Percentiles rank a stretch among this genome's conserved stretches.
These are phyloP conservation scores for Gallinago media DNA, from an alignment of 2,113 vertebrate species.

Conservation along the genomic window DNA sequence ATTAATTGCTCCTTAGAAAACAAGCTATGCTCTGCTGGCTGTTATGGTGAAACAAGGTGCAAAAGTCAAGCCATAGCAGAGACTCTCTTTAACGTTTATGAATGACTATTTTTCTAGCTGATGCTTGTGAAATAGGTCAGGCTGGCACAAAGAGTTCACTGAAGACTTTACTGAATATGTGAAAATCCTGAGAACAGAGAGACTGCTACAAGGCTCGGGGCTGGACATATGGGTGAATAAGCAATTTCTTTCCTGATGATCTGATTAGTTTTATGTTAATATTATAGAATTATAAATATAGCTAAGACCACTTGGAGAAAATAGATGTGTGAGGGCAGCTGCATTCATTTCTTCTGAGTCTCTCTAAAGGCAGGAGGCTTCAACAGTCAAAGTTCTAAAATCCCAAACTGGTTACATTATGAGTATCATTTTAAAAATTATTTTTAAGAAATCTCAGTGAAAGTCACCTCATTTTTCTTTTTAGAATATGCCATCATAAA, in stretches of 20 bases:
- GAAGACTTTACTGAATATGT: background rate
- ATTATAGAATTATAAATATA: background rate
- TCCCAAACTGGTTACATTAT: background rate
- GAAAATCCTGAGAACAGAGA: constrained; percentile 10
- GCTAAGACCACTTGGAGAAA: background rate
- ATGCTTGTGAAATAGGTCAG: background rate
- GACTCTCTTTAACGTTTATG: background rate
- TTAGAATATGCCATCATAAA: background rate
- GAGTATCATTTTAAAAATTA: background rate
- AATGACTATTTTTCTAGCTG: background rate
- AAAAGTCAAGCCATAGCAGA: background rate
- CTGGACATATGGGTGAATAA: background rate
- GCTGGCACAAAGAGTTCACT: background rate
- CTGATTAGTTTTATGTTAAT: background rate
- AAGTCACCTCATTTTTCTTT: constrained; percentile 49
- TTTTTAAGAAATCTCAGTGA: background rate
- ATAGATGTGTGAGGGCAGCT: background rate
- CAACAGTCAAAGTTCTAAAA: background rate
- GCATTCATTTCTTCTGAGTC: constrained; percentile 29
- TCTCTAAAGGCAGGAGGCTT: background rate
- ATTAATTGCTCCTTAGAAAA: background rate
- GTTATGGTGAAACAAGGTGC: background rate
- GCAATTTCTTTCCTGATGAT: background rate
- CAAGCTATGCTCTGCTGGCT: background rate
- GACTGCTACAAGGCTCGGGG: background rate